A percentile compares a stretch with the other conserved stretches of the same genome.
These are phyloP conservation scores for Cylloceria caligata DNA, from an alignment of 2,888 invertebrate genomes.

Conservation along the genomic window DNA sequence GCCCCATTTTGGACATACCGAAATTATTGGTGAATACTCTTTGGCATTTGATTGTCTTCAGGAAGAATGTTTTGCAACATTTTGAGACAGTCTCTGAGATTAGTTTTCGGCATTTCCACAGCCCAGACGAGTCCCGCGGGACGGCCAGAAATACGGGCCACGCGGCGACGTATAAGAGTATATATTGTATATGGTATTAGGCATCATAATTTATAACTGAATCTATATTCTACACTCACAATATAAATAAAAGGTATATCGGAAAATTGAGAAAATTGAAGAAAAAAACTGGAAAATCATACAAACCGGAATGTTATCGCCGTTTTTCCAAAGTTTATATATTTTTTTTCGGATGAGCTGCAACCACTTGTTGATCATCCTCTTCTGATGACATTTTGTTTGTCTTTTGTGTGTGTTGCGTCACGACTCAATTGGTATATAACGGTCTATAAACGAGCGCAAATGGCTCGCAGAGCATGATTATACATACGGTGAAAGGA, in stretches of 20 bases:
- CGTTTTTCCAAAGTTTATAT: slow-evolving; percentile 37
- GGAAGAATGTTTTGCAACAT: slow-evolving; percentile 53
- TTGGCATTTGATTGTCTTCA: slow-evolving; percentile 48
- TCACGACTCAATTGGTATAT: slow-evolving; percentile 2
- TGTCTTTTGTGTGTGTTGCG: slow-evolving; percentile 9
- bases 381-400: slow-evolving; percentile 37
- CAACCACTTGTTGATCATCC: slow-evolving; percentile 39
- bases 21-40: slow-evolving; percentile 49
- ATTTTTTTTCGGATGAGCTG: slow-evolving; percentile 33
- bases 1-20: slow-evolving; percentile 38
- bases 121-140: too few species aligned
- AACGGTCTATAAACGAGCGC: too few species aligned
- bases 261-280: too few species aligned
- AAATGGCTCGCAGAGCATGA: too few species aligned
- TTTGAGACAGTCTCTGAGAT: slow-evolving; percentile 37
- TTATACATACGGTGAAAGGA: too few species aligned
- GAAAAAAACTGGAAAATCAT: slow-evolving; percentile 34
- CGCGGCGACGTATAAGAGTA: too few species aligned
- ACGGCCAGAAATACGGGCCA: too few species aligned
- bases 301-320: slow-evolving; percentile 40
- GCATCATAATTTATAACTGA: neutral
- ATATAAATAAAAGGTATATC: too few species aligned
- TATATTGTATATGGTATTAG: neutral
- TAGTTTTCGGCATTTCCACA: slow-evolving; percentile 50
- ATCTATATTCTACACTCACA: slow-evolving; percentile 1